phyloP scores from a whole-genome alignment of 2,797 vertebrate species.

The Scolopax rusticola region DNA sequence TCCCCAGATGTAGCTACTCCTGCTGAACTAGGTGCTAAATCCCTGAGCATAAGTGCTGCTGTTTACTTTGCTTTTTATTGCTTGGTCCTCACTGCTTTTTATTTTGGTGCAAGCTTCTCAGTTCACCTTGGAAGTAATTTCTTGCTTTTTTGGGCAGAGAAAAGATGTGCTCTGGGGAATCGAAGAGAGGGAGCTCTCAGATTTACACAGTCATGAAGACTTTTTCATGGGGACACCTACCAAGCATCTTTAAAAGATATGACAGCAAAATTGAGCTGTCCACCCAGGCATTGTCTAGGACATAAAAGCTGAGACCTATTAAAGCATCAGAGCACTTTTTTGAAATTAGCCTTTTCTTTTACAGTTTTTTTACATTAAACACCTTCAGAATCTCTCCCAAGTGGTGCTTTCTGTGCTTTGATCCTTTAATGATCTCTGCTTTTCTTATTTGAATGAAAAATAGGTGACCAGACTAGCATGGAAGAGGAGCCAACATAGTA shows the following conservation, averaged over 20 bases:
- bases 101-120: neutral
- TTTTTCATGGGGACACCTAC: neutral
- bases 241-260: neutral
- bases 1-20: neutral
- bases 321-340: neutral
- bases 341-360: neutral
- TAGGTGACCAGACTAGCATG: neutral
- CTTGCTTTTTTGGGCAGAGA: neutral
- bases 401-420: neutral
- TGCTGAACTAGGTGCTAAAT: neutral
- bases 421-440: neutral
- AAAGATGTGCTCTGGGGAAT: neutral
- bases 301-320: neutral
- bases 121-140: neutral
- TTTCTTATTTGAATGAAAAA: neutral
- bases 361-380: neutral
- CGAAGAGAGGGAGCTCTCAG: neutral
- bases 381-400: neutral
- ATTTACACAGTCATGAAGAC: neutral
- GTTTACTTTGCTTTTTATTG: slow-evolving; percentile 26
- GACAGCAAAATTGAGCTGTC: neutral
- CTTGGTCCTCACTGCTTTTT: neutral
- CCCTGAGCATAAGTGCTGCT: slow-evolving; percentile 30
- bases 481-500: neutral
- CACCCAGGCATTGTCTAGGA: neutral